Evolutionary conservation across 2,113 vertebrate species (phyloP), one percentile per base, ranked within the genome.

Genomic region (Neodontobutis hainanensis): DNA sequence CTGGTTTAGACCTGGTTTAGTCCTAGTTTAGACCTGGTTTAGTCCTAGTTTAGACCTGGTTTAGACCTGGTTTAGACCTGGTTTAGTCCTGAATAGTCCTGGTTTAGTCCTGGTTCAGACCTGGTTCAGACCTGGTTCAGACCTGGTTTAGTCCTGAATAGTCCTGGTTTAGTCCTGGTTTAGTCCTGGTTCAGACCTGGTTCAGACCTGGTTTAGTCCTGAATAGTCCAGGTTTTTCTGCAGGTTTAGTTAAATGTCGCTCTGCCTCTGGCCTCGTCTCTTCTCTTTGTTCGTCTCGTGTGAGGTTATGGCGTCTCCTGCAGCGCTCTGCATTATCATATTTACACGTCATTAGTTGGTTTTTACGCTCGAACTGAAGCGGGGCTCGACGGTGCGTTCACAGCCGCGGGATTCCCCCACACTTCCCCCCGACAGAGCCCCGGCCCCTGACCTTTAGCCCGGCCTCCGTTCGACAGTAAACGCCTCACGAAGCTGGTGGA

Each of bases 301-400:
- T 40, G 38, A 5, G 8, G 38, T 8, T 40, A 5, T 40, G 38
- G 38, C 38, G 38, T 40, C 38, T 94, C 96, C 95, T 88, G 90
- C 90, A 95, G 96, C 94, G 70, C 90, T 94, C 93, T 94, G 91
- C 94, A 98, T 99, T 98, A 98, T 95, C 96, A 98, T 98, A 98
- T 97, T 99, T 98, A 94, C 96, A 97, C 95, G 94, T 98, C 96
- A 99, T 98, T 98, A 98, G 94, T 95, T 97, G 95, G 89, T 96
- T 98, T 93, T 98, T 99, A 96, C 96, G 97, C 95, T 95, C 97
- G 96, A 99, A 97, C 97, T 96, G 94, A 96, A 93, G 94, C 95
- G 95, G 93, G 88, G 94, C 90, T 96, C 90, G 94, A 96, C 95
- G 90, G 95, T 89, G 94, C 93, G 76, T 94, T 92, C 92, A 91